Base-by-base conservation (phyloP, 1,140 invertebrate genomes). In the Druon quercuslanigerum region DNA sequence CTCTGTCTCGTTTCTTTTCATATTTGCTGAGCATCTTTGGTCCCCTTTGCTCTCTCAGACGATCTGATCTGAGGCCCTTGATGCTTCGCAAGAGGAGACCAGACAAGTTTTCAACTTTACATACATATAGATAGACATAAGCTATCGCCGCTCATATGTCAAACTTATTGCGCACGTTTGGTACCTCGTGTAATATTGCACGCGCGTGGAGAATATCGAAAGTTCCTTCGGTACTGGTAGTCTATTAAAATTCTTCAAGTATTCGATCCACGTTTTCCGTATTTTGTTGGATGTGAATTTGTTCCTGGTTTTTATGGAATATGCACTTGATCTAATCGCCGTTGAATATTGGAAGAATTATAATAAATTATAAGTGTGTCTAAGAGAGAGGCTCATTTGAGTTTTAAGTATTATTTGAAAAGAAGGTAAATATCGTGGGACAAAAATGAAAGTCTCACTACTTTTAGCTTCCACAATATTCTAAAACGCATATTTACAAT, bases 1-100 rank as follows among this genome's bases (percentile, higher is more conserved):
- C 51, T 73, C 75, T 75, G 71, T 79, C 77, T 77, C 73, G 74
- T 81, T 83, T 71, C 77, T 78, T 77, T 54, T 20, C 19, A 9
- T 54, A 54, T n/a, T 54, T 54, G 14, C 52, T 17, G 6, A n/a
- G 52, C 9, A 54, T 54, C 52, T 54, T 17, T 17, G 52, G 52
- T 54, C 52, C 52, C 17, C 52, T 66, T 66, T 66, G 57, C 57
- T 16, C 57, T 66, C 57, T 66, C 16, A 25, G 16, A 66, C 40
- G 57, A 66, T 66, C 60, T 54, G 57, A 66, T 66, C 14, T 54
- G 16, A 54, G 52, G 17, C 52, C 52, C 52, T 66, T 66, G 60
- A 66, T 66, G 25, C 60, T 66, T 66, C 57, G 33, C 5, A 54
- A 54, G n/a, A 54, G 52, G 6, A 66, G 40, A 33, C 3, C 14